Base-by-base conservation (phyloP, 2,797 vertebrate genomes). In the Chaetodon trifasciatus region DNA sequence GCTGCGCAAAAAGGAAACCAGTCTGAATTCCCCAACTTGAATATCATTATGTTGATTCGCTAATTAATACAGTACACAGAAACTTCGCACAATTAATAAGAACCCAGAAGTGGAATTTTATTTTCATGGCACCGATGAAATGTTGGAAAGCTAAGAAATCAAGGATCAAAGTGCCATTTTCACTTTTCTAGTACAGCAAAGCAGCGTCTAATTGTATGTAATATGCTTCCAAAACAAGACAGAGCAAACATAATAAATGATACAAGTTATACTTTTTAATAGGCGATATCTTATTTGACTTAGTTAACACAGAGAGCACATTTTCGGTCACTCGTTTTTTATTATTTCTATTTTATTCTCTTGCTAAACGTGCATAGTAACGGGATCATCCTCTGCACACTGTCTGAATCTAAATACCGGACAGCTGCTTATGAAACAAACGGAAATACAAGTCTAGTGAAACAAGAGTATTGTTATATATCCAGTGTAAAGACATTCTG, bases 1-100 rank as follows among this genome's bases (percentile, higher is more conserved):
- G 16, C 49, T 91, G 88, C 90, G 84, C 83, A 85, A 82, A 60
- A 72, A 70, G 37, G 16, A 65, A 42, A 15, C 0, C 9, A 37
- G 23, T 21, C 16, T 52, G 40, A 50, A 10, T n/a, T 66, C 74
- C 57, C 32, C 55, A 15, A 62, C 50, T 5, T 32, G 2, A 49
- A 40, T 61, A 6, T 21, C 6, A 56, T 6, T 4, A 0, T 5
- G 23, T 4, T 21, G 19, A 35, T 9, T 35, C 16, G 0, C 37
- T 16, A 4, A 28, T 0, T 16, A 15, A 13, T 56, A 0, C 2
- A 16, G 4, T 1, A 15, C 32, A 21, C 1, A 8, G 10, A 73
- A 1, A 9, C 35, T 5, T 8, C 19, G 5, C 50, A 55, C 12
- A 10, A 37, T n/a, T 24, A 57, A 1, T 1, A 23, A 21, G 6